These are phyloP conservation scores for Hemicordylus capensis DNA, from an alignment of 2,113 vertebrate species.

Conservation along the genomic window DNA sequence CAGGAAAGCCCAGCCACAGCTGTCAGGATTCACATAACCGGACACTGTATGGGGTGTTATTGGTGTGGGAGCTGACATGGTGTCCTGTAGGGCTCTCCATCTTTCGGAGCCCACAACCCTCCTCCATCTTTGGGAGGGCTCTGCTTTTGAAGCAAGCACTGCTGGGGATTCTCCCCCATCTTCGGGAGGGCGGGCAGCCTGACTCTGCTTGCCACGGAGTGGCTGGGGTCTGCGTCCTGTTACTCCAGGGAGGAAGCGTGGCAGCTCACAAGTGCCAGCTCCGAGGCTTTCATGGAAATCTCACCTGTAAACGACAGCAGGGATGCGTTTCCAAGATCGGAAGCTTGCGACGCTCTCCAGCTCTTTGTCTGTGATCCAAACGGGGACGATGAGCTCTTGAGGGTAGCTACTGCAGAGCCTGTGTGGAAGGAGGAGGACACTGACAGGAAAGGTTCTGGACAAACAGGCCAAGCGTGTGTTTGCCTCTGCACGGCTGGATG, in stretches of 20 bases:
- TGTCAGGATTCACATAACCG: neutral
- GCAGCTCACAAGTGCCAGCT: neutral
- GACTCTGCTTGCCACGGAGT: neutral
- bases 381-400: conserved; percentile 94
- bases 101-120: neutral
- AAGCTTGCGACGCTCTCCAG: conserved; percentile 95
- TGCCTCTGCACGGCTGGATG: neutral
- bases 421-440: neutral
- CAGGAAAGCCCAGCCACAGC: neutral
- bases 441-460: neutral
- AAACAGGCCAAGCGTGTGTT: neutral
- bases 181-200: too few species aligned
- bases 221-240: too few species aligned
- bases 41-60: too few species aligned
- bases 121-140: neutral
- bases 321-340: conserved; percentile 97
- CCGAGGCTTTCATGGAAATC: conserved; percentile 24
- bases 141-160: neutral
- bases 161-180: too few species aligned
- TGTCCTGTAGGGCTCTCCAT: too few species aligned
- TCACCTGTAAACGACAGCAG: conserved; percentile 95
- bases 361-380: conserved; percentile 96
- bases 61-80: too few species aligned
- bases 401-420: conserved; percentile 97
- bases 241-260: neutral